Percentiles rank a stretch among this genome's conserved stretches.
Conservation (phyloP, 2,888 invertebrate genomes). For the Nemurella pictetii region DNA sequence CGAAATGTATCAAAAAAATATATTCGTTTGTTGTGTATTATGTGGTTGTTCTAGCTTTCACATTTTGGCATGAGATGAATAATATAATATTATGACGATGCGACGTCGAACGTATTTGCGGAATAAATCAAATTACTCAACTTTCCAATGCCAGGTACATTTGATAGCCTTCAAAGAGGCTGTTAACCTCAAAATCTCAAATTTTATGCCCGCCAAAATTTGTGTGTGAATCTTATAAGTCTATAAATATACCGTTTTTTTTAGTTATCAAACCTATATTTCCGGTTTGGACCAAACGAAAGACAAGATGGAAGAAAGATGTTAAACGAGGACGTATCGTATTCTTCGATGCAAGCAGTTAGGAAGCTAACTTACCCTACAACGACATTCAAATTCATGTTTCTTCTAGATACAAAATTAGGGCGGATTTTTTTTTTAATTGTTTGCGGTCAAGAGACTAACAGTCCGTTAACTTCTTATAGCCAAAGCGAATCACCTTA, state of each 20-base stretch:
- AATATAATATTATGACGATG: neutral
- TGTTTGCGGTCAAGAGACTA: too few relatives aligned
- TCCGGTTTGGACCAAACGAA: neutral
- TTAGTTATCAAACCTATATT: neutral
- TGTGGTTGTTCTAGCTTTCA: slow-evolving; percentile 3
- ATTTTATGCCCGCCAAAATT: neutral
- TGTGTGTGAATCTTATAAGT: too few relatives aligned
- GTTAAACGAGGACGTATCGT: too few relatives aligned
- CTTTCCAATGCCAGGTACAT: slow-evolving; percentile 26
- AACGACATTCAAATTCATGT: too few relatives aligned
- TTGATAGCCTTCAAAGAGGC: slow-evolving; percentile 23
- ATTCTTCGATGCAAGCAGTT: too few relatives aligned
- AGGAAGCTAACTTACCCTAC: too few relatives aligned
- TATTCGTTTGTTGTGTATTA: neutral
- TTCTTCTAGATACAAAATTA: too few relatives aligned
- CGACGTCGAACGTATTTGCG: neutral
- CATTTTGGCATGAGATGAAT: slow-evolving; percentile 1
- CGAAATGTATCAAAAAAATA: neutral
- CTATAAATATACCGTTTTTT: too few relatives aligned
- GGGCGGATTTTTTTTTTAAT: too few relatives aligned
- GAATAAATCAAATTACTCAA: slow-evolving; percentile 29
- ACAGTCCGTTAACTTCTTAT: too few relatives aligned
- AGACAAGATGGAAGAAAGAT: too few relatives aligned
- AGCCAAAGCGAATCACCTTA: too few relatives aligned
- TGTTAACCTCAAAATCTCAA: slow-evolving; percentile 16